These are phyloP conservation scores for Cyclophora punctaria DNA, from an alignment of 2,888 invertebrate species.

Conservation along the genomic window DNA sequence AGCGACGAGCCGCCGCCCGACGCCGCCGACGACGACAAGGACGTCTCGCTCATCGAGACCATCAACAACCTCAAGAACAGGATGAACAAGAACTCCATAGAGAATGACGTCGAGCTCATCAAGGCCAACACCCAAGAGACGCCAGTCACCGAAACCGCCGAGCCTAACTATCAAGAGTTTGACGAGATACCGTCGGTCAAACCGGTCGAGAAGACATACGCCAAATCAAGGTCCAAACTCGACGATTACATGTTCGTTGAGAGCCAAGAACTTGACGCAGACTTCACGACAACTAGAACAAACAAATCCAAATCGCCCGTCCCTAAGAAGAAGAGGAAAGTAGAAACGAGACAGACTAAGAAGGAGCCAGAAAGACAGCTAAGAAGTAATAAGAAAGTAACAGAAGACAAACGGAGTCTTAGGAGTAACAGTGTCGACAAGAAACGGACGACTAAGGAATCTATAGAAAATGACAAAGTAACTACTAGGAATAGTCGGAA, in stretches of 20 bases:
- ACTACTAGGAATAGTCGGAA: conserved; percentile 45
- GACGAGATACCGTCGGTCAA: conserved; percentile 56
- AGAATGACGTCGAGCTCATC: conserved; percentile 59
- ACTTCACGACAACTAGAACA: conserved; percentile 48
- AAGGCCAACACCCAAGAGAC: conserved; percentile 55
- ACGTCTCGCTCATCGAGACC: conserved; percentile 41
- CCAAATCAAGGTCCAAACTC: conserved; percentile 53
- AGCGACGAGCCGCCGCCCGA: conserved; percentile 38
- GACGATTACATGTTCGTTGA: conserved; percentile 65
- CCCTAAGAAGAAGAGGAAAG: conserved; percentile 57
- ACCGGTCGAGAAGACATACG: conserved; percentile 62
- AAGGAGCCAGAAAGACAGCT: conserved; percentile 31
- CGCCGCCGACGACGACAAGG: conserved; percentile 25
- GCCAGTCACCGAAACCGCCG: conserved; percentile 35
- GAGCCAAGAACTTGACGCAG: conserved; percentile 52
- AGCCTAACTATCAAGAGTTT: conserved; percentile 38
- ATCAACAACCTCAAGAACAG: conserved; percentile 50
- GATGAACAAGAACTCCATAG: conserved; percentile 57
- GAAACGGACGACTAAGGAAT: conserved; percentile 52
- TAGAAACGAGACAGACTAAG: conserved; percentile 33
- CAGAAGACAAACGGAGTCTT: conserved; percentile 23
- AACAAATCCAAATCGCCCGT: conserved; percentile 43
- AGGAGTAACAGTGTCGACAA: conserved; percentile 24
- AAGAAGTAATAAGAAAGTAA: conserved; percentile 31
- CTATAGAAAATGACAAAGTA: conserved; percentile 61